Conservation (phyloP, 2,797 vertebrate genomes). For the Tolypeutes matacus region DNA sequence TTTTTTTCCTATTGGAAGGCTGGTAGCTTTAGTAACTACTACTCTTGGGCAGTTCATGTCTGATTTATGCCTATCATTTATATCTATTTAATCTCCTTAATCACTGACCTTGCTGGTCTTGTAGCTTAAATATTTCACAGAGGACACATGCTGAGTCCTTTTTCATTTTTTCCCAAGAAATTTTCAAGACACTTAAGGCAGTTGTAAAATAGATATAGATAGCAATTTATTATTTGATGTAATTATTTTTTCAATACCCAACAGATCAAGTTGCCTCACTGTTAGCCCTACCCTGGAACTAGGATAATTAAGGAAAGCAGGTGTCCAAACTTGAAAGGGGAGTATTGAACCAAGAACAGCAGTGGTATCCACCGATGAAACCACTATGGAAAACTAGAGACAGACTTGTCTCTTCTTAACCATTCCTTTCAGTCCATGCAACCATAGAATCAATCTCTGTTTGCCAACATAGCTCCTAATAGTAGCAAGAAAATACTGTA, state of each 20-base stretch:
- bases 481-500: neutral
- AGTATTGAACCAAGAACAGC: neutral
- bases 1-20: neutral
- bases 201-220: constrained; percentile 29
- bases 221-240: constrained; percentile 50
- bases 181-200: neutral
- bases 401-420: neutral
- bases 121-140: constrained; percentile 45
- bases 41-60: constrained; percentile 45
- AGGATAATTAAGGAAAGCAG: neutral
- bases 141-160: neutral
- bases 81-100: constrained; percentile 45
- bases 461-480: neutral
- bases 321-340: constrained; percentile 24
- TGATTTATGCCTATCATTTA: neutral
- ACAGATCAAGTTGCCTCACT: neutral
- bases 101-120: neutral
- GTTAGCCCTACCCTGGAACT: neutral
- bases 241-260: neutral
- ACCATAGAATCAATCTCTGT: neutral
- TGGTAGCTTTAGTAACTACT: constrained; percentile 12
- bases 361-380: neutral
- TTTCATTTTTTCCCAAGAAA: constrained; percentile 27
- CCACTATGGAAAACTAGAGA: neutral
- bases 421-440: neutral